Conservation (phyloP, 2,888 invertebrate species). For the Sminthurinus aureus region DNA sequence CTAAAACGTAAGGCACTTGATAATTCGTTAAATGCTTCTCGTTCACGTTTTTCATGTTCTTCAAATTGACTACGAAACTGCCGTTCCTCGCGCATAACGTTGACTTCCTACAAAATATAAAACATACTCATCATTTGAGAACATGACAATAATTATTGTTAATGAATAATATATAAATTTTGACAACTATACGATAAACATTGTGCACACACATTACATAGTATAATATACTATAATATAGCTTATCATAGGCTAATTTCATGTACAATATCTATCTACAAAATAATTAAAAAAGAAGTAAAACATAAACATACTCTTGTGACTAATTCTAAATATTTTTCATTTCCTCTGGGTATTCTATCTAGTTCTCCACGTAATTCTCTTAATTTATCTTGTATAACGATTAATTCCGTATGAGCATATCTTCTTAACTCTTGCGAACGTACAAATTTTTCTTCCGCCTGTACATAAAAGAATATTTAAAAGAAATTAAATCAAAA, state of each 20-base stretch:
- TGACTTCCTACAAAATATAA: slow-evolving; percentile 67
- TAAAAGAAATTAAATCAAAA: not conserved
- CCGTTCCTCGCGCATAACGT: slow-evolving; percentile 66
- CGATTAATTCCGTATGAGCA: slow-evolving; percentile 69
- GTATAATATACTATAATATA: too few species aligned
- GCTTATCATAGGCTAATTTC: too few species aligned
- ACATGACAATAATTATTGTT: too few species aligned
- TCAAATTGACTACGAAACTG: slow-evolving; percentile 69
- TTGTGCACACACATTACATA: too few species aligned
- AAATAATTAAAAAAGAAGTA: not conserved
- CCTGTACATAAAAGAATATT: slow-evolving; percentile 22
- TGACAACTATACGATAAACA: too few species aligned
- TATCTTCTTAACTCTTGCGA: slow-evolving; percentile 59
- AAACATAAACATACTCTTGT: slow-evolving; percentile 67
- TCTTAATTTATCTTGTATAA: slow-evolving; percentile 70
- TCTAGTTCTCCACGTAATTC: slow-evolving; percentile 79
- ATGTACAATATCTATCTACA: not conserved
- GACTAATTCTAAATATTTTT: slow-evolving; percentile 76
- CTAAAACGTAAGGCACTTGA: slow-evolving; percentile 80
- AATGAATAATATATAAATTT: too few species aligned
- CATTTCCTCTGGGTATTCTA: slow-evolving; percentile 78
- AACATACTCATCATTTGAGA: too few species aligned
- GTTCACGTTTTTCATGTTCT: slow-evolving; percentile 75
- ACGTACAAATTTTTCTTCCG: slow-evolving; percentile 36
- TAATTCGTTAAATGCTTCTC: slow-evolving; percentile 76